Base-by-base conservation (phyloP, 2,797 vertebrate species). In the Champsocephalus gunnari region DNA sequence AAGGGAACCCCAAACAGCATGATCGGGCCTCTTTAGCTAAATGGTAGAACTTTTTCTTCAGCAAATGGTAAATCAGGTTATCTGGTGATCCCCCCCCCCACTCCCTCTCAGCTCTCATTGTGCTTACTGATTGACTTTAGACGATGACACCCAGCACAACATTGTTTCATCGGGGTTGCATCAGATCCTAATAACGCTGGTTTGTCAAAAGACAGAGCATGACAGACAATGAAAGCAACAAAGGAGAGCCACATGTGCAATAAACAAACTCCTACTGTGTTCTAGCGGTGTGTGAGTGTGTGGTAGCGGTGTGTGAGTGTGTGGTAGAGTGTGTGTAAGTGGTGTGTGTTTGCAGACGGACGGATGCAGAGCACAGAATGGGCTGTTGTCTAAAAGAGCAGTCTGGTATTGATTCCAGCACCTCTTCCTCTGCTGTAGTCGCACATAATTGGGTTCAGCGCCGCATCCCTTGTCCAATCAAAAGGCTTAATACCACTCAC, bases 401-500 rank as follows among this genome's bases (percentile, higher is more conserved):
- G 69, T 53, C 70, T 32, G 14, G 10, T 84, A 85, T 89, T 62
- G 87, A 87, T 90, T 71, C 67, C 71, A 47, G 54, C 67, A 12
- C 54, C 73, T 77, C 71, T 66, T 75, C 63, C 77, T 77, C 71
- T 45, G 78, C 81, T 66, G 41, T 53, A 68, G 76, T 79, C 34
- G 9, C 70, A 80, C 69, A 75, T 90, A 85, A 91, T 90, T 89
- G 80, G 86, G 80, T 88, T 83, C 59, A 62, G 65, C 13, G 3
- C 65, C 56, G 75, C 72, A 34, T 67, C 48, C 45, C 5, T 7
- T 60, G 75, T 73, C 85, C 85, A 88, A 85, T 90, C 81, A 82
- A 71, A 87, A 50, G 56, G 50, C 74, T 78, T 88, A 76, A 82
- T 85, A 32, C 78, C 43, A 62, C 80, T 86, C 83, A 79, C 82